Base-by-base conservation (phyloP, 2,888 invertebrate species). In the Napeogenes sylphis region DNA sequence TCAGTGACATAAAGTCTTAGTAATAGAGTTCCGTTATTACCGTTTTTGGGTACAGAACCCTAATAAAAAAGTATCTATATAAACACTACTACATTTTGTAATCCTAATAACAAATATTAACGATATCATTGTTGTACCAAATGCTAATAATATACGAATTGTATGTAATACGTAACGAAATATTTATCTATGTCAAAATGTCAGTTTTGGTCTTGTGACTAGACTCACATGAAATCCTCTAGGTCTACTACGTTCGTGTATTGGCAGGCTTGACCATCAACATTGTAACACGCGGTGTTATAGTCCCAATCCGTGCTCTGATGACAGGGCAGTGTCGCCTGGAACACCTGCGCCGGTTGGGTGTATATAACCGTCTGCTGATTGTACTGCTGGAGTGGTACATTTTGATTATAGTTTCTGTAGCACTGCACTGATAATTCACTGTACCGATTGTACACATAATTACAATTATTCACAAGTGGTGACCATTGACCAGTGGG, bases 201-300 rank as follows among this genome's bases (percentile, higher is more conserved):
- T 42, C 8, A 42, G 8, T 10, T 38, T 4, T 10, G 12, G 58
- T 14, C 33, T 13, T 35, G 56, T 51, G 8, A 4, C 47, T 30
- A 47, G 70, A 93, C 94, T 94, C 85, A 94, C 94, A 94, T 94
- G 82, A 94, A 94, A 84, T 94, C 94, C 81, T 94, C 94, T 72
- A 94, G 92, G 81, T 94, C 94, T 59, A 93, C 92, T 67, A 93
- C 89, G 69, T 91, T 90, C 0, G 93, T 92, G 75, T 92, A 94
- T 73, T 93, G 94, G 69, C 94, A 94, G 0, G 94, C 90, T 71
- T 93, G 92, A 0, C 92, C 91, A 65, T 92, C 92, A 70, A 93
- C 93, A 75, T 94, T 93, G 73, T 92, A 94, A 76, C 94, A 94
- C 88, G 89, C 90, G 75, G 91, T 91, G 56, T 87, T 91, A 76